Conservation (phyloP, 2,113 vertebrate species). For the Gallinago jamesoni region DNA sequence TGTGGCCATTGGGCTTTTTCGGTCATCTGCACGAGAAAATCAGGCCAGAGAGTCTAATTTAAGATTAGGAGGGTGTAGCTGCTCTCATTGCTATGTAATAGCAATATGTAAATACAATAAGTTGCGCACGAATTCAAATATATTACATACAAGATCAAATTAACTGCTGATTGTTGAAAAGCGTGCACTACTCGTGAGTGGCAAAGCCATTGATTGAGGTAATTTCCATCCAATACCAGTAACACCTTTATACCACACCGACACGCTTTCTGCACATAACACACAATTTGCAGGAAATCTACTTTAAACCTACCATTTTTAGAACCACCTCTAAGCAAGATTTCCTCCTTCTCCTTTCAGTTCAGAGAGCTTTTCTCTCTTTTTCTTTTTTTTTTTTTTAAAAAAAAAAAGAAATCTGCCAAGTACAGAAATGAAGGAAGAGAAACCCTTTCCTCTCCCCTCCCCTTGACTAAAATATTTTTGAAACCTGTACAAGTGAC, state of each 20-base stretch:
- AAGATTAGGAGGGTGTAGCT: no score
- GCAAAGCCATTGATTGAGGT: neutral
- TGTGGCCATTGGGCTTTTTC: neutral
- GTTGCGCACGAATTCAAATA: accelerated
- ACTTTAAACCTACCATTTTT: neutral
- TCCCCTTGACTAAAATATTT: neutral
- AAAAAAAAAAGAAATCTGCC: neutral
- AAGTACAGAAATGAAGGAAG: neutral
- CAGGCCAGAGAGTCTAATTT: neutral
- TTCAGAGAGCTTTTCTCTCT: neutral
- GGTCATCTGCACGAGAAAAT: neutral
- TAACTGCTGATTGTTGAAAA: neutral
- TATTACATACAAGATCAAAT: neutral
- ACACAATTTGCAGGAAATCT: neutral
- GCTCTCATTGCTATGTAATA: neutral
- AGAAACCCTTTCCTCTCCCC: neutral
- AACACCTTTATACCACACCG: neutral
- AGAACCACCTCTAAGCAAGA: neutral
- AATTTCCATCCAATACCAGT: neutral
- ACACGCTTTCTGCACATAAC: neutral
- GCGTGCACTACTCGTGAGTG: neutral
- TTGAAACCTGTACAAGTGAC: neutral
- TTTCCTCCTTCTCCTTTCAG: neutral
- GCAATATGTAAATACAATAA: neutral
- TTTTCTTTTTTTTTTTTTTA: neutral